Evolutionary conservation across 2,113 vertebrate genomes (phyloP).

Genomic region (Zeus faber): DNA sequence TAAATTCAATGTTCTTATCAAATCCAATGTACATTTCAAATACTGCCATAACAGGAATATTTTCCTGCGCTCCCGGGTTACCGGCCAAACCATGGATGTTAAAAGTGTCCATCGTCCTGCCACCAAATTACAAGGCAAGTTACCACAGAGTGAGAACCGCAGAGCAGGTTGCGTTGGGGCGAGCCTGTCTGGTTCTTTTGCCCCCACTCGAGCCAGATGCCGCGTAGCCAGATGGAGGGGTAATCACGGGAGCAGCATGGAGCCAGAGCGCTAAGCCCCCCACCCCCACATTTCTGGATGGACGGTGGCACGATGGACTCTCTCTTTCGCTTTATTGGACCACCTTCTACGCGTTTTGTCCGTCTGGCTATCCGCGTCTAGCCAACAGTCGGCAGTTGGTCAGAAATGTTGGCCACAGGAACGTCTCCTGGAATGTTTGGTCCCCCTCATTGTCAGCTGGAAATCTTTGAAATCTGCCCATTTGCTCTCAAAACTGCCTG

Average conservation of each 20-base stretch:
- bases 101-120: too few relatives aligned
- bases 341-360: background rate
- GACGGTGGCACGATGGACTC: slow-evolving; percentile 55
- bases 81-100: too few relatives aligned
- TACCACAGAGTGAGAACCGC: slow-evolving; percentile 42
- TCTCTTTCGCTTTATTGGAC: slow-evolving; percentile 36
- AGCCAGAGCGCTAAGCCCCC: slow-evolving; percentile 20
- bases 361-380: slow-evolving; percentile 26
- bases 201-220: slow-evolving; percentile 51
- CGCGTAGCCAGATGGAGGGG: slow-evolving; percentile 74
- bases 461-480: background rate
- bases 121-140: too few relatives aligned
- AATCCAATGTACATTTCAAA: too few relatives aligned
- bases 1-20: too few relatives aligned
- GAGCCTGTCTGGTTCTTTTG: slow-evolving; percentile 49
- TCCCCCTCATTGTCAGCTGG: background rate
- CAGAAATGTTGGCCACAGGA: too few relatives aligned
- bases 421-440: background rate
- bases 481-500: too few relatives aligned
- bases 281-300: slow-evolving; percentile 56
- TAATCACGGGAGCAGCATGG: slow-evolving; percentile 75
- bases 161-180: slow-evolving; percentile 43
- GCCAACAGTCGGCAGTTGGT: slow-evolving; percentile 33
- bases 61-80: too few relatives aligned
- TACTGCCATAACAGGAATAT: too few relatives aligned